Conservation (phyloP, 2,797 vertebrate genomes). For the Leptoclinus maculatus region DNA sequence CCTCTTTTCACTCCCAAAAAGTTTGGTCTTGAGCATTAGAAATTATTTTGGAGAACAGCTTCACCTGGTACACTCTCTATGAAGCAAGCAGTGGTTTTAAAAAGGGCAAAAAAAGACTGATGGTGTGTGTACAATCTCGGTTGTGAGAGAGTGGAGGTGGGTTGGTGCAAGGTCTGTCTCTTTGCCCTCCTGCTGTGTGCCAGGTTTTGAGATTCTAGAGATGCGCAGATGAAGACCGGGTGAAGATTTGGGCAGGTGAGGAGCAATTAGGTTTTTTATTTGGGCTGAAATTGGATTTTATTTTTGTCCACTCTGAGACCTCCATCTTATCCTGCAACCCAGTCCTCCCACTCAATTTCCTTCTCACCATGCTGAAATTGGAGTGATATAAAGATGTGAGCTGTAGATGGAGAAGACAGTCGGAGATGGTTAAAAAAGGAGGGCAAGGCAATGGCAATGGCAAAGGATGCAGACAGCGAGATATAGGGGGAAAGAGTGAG, state of each 20-base stretch:
- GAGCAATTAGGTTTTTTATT: slow-evolving; percentile 40
- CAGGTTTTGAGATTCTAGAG: slow-evolving; percentile 66
- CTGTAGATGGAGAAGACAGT: slow-evolving; percentile 70
- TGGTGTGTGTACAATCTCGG: slow-evolving; percentile 58
- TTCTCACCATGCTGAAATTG: slow-evolving; percentile 81
- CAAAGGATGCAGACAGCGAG: slow-evolving; percentile 69
- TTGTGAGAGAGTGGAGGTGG: slow-evolving; percentile 40
- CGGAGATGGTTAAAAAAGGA: slow-evolving; percentile 62
- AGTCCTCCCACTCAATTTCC: slow-evolving; percentile 83
- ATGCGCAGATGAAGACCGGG: slow-evolving; percentile 39
- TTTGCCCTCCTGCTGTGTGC: slow-evolving; percentile 49
- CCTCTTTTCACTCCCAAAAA: slow-evolving; percentile 19
- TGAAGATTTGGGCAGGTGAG: slow-evolving; percentile 20
- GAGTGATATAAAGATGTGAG: slow-evolving; percentile 84
- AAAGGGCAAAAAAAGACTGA: slow-evolving; percentile 49
- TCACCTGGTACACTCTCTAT: slow-evolving; percentile 27
- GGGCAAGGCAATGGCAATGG: slow-evolving; percentile 63
- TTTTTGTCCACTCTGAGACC: slow-evolving; percentile 80
- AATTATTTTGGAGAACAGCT: slow-evolving; percentile 18
- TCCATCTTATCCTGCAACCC: slow-evolving; percentile 82
- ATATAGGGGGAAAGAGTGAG: slow-evolving; percentile 57
- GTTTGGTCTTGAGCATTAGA: slow-evolving; percentile 27
- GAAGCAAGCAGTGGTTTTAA: slow-evolving; percentile 47
- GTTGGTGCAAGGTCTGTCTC: slow-evolving; percentile 14
- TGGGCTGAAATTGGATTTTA: slow-evolving; percentile 80